Percentiles rank a stretch among this genome's conserved stretches.
phyloP scores from a whole-genome alignment of 1,140 invertebrate species.

The Aphelenchoides fujianensis region DNA sequence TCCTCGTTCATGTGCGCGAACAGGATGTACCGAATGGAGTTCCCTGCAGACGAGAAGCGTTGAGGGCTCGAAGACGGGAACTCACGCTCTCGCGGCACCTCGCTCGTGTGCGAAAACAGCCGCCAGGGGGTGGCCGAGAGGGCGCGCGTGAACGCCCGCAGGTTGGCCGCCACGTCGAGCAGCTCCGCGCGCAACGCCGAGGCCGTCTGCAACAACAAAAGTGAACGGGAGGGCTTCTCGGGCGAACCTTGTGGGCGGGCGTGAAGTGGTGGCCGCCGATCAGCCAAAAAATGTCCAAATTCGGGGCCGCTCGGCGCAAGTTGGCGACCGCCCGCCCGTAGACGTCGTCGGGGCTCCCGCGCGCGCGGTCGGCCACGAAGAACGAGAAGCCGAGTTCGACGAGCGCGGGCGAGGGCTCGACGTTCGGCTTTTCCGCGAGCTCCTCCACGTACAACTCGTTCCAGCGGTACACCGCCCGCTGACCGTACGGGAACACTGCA shows the following conservation, averaged over 20 bases:
- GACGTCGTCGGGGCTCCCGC: not conserved
- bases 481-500: not conserved
- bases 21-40: slow-evolving; percentile 1
- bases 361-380: not conserved
- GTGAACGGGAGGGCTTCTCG: too few species aligned
- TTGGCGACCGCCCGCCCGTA: slow-evolving; percentile 10
- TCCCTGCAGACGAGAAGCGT: not conserved
- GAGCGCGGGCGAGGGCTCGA: not conserved
- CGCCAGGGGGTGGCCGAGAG: not conserved
- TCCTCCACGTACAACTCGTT: slow-evolving; percentile 9
- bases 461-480: not conserved
- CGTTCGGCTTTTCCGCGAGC: not conserved
- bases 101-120: not conserved
- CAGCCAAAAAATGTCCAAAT: not conserved
- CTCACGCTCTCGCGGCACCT: not conserved
- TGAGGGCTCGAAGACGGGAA: too few species aligned
- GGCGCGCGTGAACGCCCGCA: not conserved
- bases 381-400: not conserved
- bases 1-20: slow-evolving; percentile 6
- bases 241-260: not conserved
- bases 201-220: not conserved
- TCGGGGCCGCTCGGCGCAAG: not conserved
- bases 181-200: not conserved
- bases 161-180: not conserved
- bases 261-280: slow-evolving; percentile 10